Evolutionary conservation across 2,888 invertebrate genomes (phyloP).

Genomic region (Chouioia cunea): DNA sequence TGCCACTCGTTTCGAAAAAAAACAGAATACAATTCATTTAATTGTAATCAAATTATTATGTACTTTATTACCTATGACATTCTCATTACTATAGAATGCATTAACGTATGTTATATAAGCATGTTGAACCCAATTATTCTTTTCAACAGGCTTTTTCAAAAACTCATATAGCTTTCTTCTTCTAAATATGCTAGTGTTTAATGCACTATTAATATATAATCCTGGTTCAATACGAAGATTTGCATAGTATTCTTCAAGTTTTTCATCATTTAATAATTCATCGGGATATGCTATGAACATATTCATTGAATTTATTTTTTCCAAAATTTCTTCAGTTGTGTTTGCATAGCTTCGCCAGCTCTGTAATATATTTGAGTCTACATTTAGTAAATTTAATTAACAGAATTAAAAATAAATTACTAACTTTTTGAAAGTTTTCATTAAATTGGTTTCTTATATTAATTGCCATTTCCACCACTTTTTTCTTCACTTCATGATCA

Average conservation of each 20-base stretch:
- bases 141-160: constrained; percentile 67
- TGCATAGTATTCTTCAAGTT: constrained; percentile 81
- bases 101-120: constrained; percentile 67
- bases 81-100: constrained; percentile 59
- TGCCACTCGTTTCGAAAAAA: no score
- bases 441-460: constrained; percentile 85
- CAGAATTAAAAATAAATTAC: not conserved
- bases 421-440: constrained; percentile 76
- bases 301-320: constrained; percentile 83
- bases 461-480: constrained; percentile 85
- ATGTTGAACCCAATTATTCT: constrained; percentile 66
- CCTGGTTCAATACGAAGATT: constrained; percentile 64
- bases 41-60: no score
- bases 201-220: constrained; percentile 65
- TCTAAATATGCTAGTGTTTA: constrained; percentile 67
- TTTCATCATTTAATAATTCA: constrained; percentile 83
- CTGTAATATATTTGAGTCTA: constrained; percentile 31
- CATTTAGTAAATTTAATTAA: not conserved
- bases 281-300: constrained; percentile 91
- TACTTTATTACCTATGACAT: constrained; percentile 24
- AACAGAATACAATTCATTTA: no score
- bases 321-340: constrained; percentile 80
- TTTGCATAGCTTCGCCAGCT: constrained; percentile 91
- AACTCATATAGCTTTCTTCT: constrained; percentile 67
- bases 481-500: constrained; percentile 82